Evolutionary conservation across 2,797 vertebrate species (phyloP).

Genomic region (Sciaenops ocellatus): DNA sequence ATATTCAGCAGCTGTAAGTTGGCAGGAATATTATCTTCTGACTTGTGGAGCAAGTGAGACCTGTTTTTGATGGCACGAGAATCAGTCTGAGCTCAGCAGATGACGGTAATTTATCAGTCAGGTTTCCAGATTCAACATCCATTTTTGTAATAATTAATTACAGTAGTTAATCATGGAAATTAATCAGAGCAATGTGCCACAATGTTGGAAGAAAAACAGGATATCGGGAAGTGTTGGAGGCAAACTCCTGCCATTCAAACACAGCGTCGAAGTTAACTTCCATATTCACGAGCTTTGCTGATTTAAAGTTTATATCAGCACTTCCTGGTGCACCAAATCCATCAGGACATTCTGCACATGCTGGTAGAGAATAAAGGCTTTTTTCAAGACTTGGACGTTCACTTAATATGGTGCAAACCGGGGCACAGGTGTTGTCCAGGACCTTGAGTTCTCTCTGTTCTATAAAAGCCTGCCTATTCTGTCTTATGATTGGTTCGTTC

Average conservation of each 20-base stretch:
- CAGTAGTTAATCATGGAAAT: neutral
- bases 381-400: slow-evolving; percentile 18
- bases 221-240: neutral
- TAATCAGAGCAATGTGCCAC: neutral
- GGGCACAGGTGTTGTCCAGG: slow-evolving; percentile 18
- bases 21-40: neutral
- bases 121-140: neutral
- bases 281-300: neutral
- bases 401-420: slow-evolving; percentile 17
- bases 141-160: neutral
- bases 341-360: slow-evolving; percentile 4
- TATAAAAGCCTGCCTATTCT: slow-evolving; percentile 26
- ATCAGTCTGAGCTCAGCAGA: neutral
- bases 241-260: neutral
- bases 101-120: neutral
- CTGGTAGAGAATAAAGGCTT: slow-evolving; percentile 14
- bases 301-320: slow-evolving; percentile 6
- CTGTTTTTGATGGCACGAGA: neutral
- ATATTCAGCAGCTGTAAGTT: slow-evolving; percentile 15
- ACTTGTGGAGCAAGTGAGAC: neutral
- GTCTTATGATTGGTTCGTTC: slow-evolving; percentile 40
- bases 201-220: neutral
- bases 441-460: slow-evolving; percentile 4
- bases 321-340: slow-evolving; percentile 1
- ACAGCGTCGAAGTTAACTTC: neutral